Percentiles rank a stretch among this genome's conserved stretches.
phyloP scores from a whole-genome alignment of 2,113 vertebrate genomes.

The Peucedramus taeniatus region DNA sequence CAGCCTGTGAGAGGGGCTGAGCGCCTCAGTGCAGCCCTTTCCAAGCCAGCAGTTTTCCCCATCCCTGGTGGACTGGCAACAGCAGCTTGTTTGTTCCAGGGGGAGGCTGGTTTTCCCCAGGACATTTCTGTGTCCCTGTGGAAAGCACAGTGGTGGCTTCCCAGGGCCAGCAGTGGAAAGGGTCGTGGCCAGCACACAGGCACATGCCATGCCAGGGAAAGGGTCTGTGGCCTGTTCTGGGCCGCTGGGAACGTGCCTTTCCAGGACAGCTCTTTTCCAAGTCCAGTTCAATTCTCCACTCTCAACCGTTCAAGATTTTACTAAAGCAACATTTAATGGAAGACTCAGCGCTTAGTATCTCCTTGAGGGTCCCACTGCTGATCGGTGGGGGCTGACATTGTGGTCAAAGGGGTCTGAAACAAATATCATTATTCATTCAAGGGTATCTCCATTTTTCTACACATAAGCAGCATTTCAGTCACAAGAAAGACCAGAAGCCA shows the following conservation, averaged over 20 bases:
- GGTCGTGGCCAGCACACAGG: accelerated
- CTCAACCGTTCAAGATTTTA: background rate
- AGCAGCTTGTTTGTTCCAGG: background rate
- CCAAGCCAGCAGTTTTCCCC: background rate
- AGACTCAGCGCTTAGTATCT: background rate
- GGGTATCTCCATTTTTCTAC: background rate
- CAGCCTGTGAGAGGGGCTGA: background rate
- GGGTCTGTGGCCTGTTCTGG: background rate
- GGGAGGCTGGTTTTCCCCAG: background rate
- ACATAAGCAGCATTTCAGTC: background rate
- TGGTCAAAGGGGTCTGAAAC: background rate
- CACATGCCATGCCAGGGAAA: accelerated
- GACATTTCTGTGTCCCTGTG: background rate
- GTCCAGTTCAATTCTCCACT: background rate
- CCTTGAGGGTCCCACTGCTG: background rate
- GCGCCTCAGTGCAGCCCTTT: background rate
- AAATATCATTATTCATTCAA: background rate
- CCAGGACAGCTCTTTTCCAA: background rate
- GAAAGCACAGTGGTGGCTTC: background rate
- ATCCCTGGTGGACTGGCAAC: too few species aligned
- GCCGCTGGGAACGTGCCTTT: accelerated
- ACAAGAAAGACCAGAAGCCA: background rate
- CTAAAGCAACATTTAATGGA: background rate
- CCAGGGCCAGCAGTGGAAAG: background rate
- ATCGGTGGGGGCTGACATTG: accelerated